Percentiles rank a stretch among this genome's conserved stretches.
Evolutionary conservation across 1,140 invertebrate genomes (phyloP).

Genomic region (Zaprionus inermis): DNA sequence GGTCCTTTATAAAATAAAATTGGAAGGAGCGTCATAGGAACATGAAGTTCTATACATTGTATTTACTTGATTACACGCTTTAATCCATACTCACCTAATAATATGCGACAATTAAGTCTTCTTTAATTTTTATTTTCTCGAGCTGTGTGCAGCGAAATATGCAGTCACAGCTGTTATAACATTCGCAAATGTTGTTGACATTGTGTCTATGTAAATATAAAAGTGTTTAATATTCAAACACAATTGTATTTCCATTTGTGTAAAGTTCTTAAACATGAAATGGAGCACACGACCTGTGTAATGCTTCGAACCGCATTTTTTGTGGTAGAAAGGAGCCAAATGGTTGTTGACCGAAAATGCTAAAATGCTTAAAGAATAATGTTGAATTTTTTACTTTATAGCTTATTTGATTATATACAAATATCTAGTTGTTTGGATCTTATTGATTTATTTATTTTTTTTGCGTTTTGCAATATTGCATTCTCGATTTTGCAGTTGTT

Average conservation of each 20-base stretch:
- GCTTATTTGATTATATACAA: neutral
- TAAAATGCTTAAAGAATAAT: neutral
- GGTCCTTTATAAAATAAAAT: neutral
- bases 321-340: neutral
- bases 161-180: conserved; percentile 56
- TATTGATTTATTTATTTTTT: neutral
- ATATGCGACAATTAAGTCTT: neutral
- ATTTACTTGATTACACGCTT: neutral
- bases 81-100: conserved; percentile 3
- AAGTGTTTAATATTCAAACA: conserved; percentile 31
- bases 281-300: neutral
- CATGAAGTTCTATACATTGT: too few relatives aligned
- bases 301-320: neutral
- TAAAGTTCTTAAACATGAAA: conserved; percentile 20
- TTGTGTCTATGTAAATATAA: conserved; percentile 47
- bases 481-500: neutral
- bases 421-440: too few relatives aligned
- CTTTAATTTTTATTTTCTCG: neutral
- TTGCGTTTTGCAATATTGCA: neutral
- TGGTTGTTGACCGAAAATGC: neutral
- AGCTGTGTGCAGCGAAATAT: conserved; percentile 30
- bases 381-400: neutral
- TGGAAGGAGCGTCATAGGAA: too few relatives aligned
- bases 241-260: conserved; percentile 35
- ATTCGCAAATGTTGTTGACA: conserved; percentile 42